Percentiles rank a stretch among this genome's conserved stretches.
Conservation (phyloP, 2,888 invertebrate genomes). For the Agrotis puta region DNA sequence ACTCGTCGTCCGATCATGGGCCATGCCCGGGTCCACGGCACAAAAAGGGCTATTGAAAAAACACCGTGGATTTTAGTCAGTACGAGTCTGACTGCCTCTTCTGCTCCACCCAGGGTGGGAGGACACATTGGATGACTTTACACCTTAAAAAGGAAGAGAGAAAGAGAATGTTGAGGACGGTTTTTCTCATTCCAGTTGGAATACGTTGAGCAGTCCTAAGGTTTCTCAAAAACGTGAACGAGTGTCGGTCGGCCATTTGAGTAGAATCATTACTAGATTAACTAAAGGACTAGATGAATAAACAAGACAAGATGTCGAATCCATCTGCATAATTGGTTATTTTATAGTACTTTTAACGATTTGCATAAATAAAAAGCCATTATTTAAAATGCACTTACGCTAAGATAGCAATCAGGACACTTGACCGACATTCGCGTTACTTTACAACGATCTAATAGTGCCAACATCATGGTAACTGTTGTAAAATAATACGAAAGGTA, state of each 20-base stretch:
- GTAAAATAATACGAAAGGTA: slow-evolving; percentile 39
- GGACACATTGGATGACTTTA: too few relatives aligned
- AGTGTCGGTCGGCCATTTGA: too few relatives aligned
- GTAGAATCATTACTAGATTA: background rate
- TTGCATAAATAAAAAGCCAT: slow-evolving; percentile 4
- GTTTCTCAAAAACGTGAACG: background rate
- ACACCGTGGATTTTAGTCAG: too few relatives aligned
- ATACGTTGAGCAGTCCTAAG: background rate
- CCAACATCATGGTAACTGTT: slow-evolving; percentile 16
- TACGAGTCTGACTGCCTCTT: background rate
- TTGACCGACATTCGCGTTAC: slow-evolving; percentile 22
- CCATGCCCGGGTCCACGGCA: too few relatives aligned
- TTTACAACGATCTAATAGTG: slow-evolving; percentile 3
- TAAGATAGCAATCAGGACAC: slow-evolving; percentile 4
- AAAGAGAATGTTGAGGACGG: too few relatives aligned
- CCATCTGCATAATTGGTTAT: background rate
- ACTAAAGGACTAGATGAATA: background rate
- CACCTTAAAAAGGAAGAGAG: too few relatives aligned
- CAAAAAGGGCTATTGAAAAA: too few relatives aligned
- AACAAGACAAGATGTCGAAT: background rate
- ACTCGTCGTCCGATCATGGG: too few relatives aligned
- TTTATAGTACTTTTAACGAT: background rate
- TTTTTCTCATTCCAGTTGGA: background rate
- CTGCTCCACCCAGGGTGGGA: background rate
- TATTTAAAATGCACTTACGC: slow-evolving; percentile 23